Percentiles rank a stretch among this genome's conserved stretches.
phyloP scores from a whole-genome alignment of 1,140 invertebrate species.

The Drosophila arawakana region DNA sequence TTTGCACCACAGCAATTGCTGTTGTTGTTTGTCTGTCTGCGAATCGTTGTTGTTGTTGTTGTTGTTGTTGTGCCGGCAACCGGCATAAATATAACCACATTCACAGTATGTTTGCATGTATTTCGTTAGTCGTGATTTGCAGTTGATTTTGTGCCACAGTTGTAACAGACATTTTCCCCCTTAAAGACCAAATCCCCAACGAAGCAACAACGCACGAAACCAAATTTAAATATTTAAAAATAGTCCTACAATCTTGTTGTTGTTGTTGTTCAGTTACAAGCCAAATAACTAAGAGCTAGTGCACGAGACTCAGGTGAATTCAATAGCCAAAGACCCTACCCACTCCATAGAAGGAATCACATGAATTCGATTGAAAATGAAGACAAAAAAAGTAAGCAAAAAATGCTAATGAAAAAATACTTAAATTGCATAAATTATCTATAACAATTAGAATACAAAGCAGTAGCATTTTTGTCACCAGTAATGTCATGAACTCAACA shows the following conservation, averaged over 20 bases:
- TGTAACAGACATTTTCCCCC: conserved; percentile 22
- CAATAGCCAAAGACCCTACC: not conserved
- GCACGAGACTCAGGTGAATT: conserved; percentile 33
- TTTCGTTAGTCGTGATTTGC: conserved; percentile 72
- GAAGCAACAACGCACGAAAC: conserved; percentile 35
- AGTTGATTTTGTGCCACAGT: conserved; percentile 67
- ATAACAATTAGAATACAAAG: not conserved
- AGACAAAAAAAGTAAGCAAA: not conserved
- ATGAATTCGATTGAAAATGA: not conserved
- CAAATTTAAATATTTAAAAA: conserved; percentile 52
- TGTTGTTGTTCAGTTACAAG: not conserved
- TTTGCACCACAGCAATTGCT: conserved; percentile 42
- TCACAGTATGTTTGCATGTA: conserved; percentile 69
- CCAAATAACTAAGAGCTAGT: conserved; percentile 1
- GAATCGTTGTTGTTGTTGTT: conserved; percentile 18
- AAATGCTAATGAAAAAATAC: not conserved
- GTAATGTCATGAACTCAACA: no score
- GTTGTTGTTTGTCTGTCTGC: conserved; percentile 14
- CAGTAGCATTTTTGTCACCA: no score
- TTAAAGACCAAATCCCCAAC: conserved; percentile 9
- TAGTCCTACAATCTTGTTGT: conserved; percentile 22
- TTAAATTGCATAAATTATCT: not conserved
- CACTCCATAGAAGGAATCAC: not conserved
- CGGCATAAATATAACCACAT: conserved; percentile 75
- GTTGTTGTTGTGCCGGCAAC: conserved; percentile 21